Evolutionary conservation across 2,797 vertebrate species (phyloP), one percentile per base, ranked within the genome.

Genomic region (Smutsia temminckii): DNA sequence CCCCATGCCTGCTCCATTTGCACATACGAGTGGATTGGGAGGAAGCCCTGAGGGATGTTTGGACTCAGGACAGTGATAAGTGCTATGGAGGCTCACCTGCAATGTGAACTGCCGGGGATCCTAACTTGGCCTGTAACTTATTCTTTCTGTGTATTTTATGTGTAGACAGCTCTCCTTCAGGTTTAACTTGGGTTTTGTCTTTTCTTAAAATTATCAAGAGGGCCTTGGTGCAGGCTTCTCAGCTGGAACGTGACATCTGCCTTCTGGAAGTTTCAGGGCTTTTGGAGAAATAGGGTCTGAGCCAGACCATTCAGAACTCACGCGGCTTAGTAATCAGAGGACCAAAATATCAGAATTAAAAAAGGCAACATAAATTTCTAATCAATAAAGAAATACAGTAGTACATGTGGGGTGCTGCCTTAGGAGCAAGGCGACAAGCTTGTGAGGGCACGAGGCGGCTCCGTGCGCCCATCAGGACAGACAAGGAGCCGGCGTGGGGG

Each of bases 121-220:
- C 79, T 27, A 20, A 68, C n/a, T 89, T 89, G 69, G 84, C 49
- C n/a, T 2, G 71, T 46, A 46, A 46, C 20, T 72, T 25, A 13
- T n/a, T n/a, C 20, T 77, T 51, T 18, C 10, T 53, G 29, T 55
- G 29, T 23, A n/a, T 53, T 85, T 69, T 37, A 0, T n/a, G 4
- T 8, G 18, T 53, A 18, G 27, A 11, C 17, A 18, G 34, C 16
- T 42, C 14, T 64, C 71, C 64, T 79, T 20, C 25, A 40, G 80
- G 69, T 80, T 91, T 34, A 27, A 79, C 21, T 63, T 79, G 85
- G 29, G 5, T 51, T 89, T 85, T 87, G 23, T 51, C 55, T 85
- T 89, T 93, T 80, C 37, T 92, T 12, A 17, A 32, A 29, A 46
- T 84, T 25, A 23, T 17, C 46, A 46, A 25, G 46, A 42, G 83